Base-by-base conservation (phyloP, 2,888 invertebrate species). In the Eupithecia subumbrata region DNA sequence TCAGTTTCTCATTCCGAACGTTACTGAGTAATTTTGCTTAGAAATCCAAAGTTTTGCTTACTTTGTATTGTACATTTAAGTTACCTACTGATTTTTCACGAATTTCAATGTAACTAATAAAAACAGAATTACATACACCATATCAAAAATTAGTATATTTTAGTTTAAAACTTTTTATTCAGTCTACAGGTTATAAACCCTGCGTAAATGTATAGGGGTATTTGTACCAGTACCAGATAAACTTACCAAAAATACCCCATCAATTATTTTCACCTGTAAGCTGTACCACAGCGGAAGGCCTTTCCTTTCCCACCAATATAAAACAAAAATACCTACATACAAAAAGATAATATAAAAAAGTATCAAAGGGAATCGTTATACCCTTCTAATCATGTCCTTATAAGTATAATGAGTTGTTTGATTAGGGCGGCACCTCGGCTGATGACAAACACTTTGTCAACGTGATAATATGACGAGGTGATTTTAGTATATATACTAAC, bases 1-100 rank as follows among this genome's bases (percentile, higher is more conserved):
- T 82, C 78, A 74, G 76, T 85, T 84, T 83, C 82, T 83, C 79
- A 84, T 84, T 81, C 81, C 79, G 77, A 80, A 82, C 79, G 83
- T 86, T 84, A 72, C 71, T 77, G 30, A 48, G 66, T 72, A 73
- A 72, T 69, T 73, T 69, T 63, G 52, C n/a, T 25, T 67, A 64
- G 66, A 66, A 34, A 18, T 37, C 16, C 7, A n/a, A 66, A 40
- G 37, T 12, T n/a, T 64, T 37, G 40, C 40, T 34, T 37, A 37
- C 18, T 3, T 66, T 34, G 34, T 37, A 8, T 16, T 48, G 18
- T 18, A 48, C 12, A 14, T 14, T 14, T 34, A 40, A 40, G 16
- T 45, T 12, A 43, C 11, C 43, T 43, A 43, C 43, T 3, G 1
- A 43, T 43, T 43, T 43, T 12, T 43, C 11, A 43, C 12, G 12